Evolutionary conservation across 2,888 invertebrate genomes (phyloP).

Genomic region (Abrostola tripartita): DNA sequence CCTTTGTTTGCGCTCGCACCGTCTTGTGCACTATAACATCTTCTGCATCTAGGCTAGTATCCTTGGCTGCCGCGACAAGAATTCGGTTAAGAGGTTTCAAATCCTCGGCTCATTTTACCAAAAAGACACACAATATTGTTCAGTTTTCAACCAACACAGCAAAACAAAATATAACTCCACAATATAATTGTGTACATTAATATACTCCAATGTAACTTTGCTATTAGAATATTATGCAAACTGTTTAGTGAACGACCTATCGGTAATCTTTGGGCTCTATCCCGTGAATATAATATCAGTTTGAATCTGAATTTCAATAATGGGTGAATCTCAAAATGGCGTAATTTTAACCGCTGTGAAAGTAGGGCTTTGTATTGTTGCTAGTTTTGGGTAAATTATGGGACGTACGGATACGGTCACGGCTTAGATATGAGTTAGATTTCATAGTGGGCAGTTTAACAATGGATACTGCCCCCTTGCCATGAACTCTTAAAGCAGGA

Average conservation of each 20-base stretch:
- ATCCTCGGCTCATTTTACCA: too few relatives aligned
- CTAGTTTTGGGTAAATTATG: background rate
- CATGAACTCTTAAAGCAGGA: too few relatives aligned
- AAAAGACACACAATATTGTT: too few relatives aligned
- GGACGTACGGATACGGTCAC: slow-evolving; percentile 3
- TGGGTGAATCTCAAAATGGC: slow-evolving; percentile 20
- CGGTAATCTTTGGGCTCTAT: slow-evolving; percentile 52
- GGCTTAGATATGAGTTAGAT: slow-evolving; percentile 1
- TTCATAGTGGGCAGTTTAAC: too few relatives aligned
- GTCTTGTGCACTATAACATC: too few relatives aligned
- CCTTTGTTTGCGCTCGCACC: too few relatives aligned
- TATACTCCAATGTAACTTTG: slow-evolving; percentile 37
- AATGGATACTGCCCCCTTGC: too few relatives aligned
- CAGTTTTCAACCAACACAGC: too few relatives aligned
- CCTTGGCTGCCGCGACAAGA: too few relatives aligned
- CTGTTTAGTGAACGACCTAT: slow-evolving; percentile 41
- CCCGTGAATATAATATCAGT: slow-evolving; percentile 48
- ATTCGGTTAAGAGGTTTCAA: too few relatives aligned
- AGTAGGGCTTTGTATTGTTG: slow-evolving; percentile 8
- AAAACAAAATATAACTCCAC: background rate
- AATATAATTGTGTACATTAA: slow-evolving; percentile 11
- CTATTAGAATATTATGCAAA: slow-evolving; percentile 52
- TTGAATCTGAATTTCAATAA: slow-evolving; percentile 47
- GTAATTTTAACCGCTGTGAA: slow-evolving; percentile 23
- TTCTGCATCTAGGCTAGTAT: too few relatives aligned